Conservation (phyloP, 2,113 vertebrate species). For the Scytalopus superciliaris region DNA sequence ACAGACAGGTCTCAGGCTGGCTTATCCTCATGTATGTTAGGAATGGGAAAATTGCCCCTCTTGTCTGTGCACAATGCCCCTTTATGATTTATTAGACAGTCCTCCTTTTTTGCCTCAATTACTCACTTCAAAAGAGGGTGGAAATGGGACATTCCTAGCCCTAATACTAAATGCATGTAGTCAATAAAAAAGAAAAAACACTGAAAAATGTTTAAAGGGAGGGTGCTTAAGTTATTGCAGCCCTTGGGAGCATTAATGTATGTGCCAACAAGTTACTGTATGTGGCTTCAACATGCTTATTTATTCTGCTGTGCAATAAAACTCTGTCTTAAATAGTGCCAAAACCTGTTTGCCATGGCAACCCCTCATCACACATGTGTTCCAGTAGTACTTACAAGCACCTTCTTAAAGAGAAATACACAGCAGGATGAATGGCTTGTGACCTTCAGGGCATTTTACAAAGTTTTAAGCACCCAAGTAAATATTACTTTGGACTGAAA, state of each 20-base stretch:
- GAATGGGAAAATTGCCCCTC: conserved; percentile 14
- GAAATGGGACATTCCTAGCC: conserved; percentile 64
- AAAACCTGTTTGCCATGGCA: conserved; percentile 64
- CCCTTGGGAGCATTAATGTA: conserved; percentile 66
- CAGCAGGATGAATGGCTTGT: conserved; percentile 15
- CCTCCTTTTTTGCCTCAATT: conserved; percentile 36
- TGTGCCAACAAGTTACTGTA: conserved; percentile 71
- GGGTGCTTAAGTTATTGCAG: conserved; percentile 67
- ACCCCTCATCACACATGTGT: conserved; percentile 44
- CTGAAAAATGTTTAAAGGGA: conserved; percentile 61
- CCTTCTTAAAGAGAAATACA: conserved; percentile 52
- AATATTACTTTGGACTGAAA: conserved; percentile 32
- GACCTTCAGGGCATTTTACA: conserved; percentile 40
- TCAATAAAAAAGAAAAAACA: conserved; percentile 61
- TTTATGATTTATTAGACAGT: conserved; percentile 55
- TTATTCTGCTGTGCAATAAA: conserved; percentile 67
- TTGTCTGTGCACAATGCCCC: conserved; percentile 10
- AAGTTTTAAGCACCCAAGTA: conserved; percentile 45
- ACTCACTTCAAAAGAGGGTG: conserved; percentile 54
- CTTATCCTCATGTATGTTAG: background rate
- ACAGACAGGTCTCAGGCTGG: background rate
- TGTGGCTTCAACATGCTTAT: conserved; percentile 66
- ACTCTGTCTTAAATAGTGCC: conserved; percentile 61
- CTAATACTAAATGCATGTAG: conserved; percentile 68
- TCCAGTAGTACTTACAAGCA: conserved; percentile 46